Evolutionary conservation across 2,888 invertebrate genomes (phyloP).

Genomic region (Lampropteryx suffumata): DNA sequence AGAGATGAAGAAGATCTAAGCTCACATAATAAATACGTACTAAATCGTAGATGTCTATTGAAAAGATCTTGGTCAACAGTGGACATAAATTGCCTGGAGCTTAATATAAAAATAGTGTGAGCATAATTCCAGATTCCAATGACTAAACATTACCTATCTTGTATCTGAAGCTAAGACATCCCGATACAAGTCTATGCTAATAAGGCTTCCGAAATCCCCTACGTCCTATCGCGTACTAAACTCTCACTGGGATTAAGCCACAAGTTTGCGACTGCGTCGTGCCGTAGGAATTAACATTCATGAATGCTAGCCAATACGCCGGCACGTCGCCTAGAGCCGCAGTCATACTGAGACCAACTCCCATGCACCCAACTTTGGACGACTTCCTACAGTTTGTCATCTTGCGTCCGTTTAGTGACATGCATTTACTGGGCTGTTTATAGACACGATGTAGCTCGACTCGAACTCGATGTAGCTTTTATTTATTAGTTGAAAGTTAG

Average conservation of each 20-base stretch:
- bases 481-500: too few relatives aligned
- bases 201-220: slow-evolving; percentile 17
- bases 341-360: slow-evolving; percentile 13
- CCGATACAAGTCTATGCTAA: slow-evolving; percentile 18
- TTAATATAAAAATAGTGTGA: too few relatives aligned
- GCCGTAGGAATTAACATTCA: slow-evolving; percentile 53
- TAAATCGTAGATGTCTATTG: too few relatives aligned
- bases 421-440: not conserved
- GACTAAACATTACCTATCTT: too few relatives aligned
- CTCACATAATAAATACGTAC: too few relatives aligned
- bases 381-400: slow-evolving; percentile 1
- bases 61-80: too few relatives aligned
- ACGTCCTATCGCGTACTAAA: slow-evolving; percentile 26
- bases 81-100: too few relatives aligned
- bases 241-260: slow-evolving; percentile 40
- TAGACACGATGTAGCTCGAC: too few relatives aligned
- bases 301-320: slow-evolving; percentile 41
- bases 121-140: too few relatives aligned
- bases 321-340: slow-evolving; percentile 24
- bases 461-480: too few relatives aligned
- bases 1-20: too few relatives aligned
- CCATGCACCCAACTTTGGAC: slow-evolving; percentile 5
- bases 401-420: not conserved
- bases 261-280: slow-evolving; percentile 36
- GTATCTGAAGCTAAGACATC: not conserved